Evolutionary conservation across 1,140 invertebrate genomes (phyloP), one percentile per base, ranked within the genome.

Genomic region (Phocides pigmalion): DNA sequence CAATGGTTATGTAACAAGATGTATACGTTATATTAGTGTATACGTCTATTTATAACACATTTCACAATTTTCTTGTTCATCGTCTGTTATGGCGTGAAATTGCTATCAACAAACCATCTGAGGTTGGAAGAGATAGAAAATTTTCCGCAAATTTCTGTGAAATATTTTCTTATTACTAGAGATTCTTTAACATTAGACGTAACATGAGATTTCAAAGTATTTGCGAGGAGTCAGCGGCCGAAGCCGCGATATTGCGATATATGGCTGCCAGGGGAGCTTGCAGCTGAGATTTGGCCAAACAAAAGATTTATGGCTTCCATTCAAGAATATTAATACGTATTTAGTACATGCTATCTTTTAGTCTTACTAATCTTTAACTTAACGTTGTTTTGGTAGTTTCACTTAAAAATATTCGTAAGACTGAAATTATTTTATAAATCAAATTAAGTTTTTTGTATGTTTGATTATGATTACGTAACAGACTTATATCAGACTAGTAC

Each of bases 261-360:
- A 89, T 85, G 78, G 72, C 72, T 74, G 81, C 68, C 85, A 56
- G 42, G 87, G 87, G 87, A 89, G 68, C 62, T 56, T 58, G 53
- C 77, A 73, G 76, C 79, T 78, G 76, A 87, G 81, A 81, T 88
- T 89, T 68, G 35, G 63, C 66, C 73, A 76, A 82, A 84, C 73
- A 77, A 68, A 61, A 84, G 87, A 87, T 89, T 89, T 89, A 89
- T 85, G 68, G 66, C 70, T 54, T 54, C 54, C 69, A 62, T 72
- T 67, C 63, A 74, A 66, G 80, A 84, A 87, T 87, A 84, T 75
- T 84, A 81, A 82, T 82, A 76, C 78, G 71, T 82, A 72, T 73
- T 59, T 69, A 53, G 42, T 63, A 44, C 42, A 11, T 11, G 16
- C 39, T 46, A 11, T 32, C 28, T 32, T 32, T 32, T 19, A 0